These are phyloP conservation scores for Melanargia galathea DNA, from an alignment of 2,888 invertebrate genomes.

Conservation along the genomic window DNA sequence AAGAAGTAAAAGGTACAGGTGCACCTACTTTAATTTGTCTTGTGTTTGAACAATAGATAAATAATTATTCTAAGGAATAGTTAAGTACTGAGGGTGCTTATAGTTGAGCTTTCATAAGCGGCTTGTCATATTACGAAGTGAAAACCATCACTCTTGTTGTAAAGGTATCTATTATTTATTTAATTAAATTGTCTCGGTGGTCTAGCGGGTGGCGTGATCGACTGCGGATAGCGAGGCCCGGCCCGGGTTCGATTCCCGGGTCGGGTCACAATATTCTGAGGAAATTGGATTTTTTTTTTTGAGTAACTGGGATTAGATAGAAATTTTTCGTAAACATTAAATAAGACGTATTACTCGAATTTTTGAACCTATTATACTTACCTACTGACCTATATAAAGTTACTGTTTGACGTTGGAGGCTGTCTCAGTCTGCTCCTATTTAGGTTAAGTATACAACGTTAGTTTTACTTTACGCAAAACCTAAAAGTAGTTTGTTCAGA, in stretches of 20 bases:
- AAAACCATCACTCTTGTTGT: constrained; percentile 6
- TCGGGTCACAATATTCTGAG: too few species aligned
- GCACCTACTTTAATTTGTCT: neutral
- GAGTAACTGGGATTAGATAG: neutral
- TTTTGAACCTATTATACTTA: neutral
- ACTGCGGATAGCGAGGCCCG: too few species aligned
- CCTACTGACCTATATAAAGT: constrained; percentile 2
- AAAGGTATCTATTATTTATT: too few species aligned
- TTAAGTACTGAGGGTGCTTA: neutral
- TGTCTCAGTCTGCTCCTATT: constrained; percentile 2
- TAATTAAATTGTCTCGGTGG: too few species aligned
- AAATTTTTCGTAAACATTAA: constrained; percentile 5
- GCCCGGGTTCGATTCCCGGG: too few species aligned
- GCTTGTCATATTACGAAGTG: constrained; percentile 8
- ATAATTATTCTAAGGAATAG: neutral
- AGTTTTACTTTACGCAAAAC: too few species aligned
- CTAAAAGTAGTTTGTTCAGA: too few species aligned
- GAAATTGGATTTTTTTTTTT: too few species aligned
- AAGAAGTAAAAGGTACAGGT: too few species aligned
- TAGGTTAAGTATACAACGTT: constrained; percentile 14
- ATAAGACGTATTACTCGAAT: too few species aligned
- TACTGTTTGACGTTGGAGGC: neutral
- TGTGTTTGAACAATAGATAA: constrained; percentile 1
- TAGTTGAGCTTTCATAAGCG: neutral
- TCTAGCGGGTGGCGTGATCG: too few species aligned